Evolutionary conservation across 2,888 invertebrate genomes (phyloP), one percentile per base, ranked within the genome.

Genomic region (Seira musarum): DNA sequence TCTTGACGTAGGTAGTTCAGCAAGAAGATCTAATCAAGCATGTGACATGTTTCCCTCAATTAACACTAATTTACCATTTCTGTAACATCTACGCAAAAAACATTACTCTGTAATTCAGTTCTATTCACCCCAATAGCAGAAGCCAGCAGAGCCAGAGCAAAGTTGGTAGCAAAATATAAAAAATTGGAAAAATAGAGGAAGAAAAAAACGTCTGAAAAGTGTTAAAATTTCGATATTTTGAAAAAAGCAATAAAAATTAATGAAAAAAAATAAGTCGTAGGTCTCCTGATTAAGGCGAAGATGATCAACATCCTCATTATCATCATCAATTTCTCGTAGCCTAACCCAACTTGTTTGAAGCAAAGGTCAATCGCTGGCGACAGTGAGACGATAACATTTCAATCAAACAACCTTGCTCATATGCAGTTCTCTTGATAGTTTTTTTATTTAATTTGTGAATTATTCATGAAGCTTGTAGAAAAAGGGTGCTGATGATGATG

Each of bases 271-370:
- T 53, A 61, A 72, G 67, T 78, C 72, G 66, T 60, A 72, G 60
- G 72, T 66, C 40, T 66, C 8, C 13, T n/a, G 68, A 49, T 25
- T n/a, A 71, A 15, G 35, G 30, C 30, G 10, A 53, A 30, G 53
- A 17, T 73, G 66, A 74, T 75, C 74, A 80, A 80, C 75, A 74
- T 80, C 80, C 80, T 75, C 74, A 80, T 80, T 70, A 70, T 75
- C 74, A 73, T 57, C 49, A 35, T 67, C 24, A 60, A 49, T 61
- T 72, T 73, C 35, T 68, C 60, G 17, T 60, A 21, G 74, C 80
- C 80, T 80, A 74, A 46, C 74, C 80, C 80, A 74, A 74, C 73
- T 71, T 71, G 67, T 70, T 40, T 70, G 67, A 72, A 72, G 78
- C 78, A 78, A 78, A 78, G 78, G 78, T 78, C 78, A 78, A 22